Conservation (phyloP, 1,140 invertebrate genomes). For the Drosophila prosaltans region DNA sequence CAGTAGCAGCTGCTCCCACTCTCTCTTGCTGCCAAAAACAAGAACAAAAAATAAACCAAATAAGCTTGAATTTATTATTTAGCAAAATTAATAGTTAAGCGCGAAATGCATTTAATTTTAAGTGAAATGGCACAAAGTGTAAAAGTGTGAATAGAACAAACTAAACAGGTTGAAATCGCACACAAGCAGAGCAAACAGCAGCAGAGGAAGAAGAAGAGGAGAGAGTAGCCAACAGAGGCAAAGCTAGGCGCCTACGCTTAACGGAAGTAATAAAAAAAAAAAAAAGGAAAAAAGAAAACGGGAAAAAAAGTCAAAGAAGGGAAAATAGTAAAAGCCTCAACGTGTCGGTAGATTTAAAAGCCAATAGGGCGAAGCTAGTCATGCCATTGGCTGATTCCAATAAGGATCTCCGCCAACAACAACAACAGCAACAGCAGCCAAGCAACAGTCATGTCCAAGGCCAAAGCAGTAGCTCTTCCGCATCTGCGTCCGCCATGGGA, state of each 20-base stretch:
- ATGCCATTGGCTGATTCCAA: slow-evolving; percentile 82
- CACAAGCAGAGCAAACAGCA: slow-evolving; percentile 26
- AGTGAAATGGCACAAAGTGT: slow-evolving; percentile 22
- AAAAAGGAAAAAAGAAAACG: background rate
- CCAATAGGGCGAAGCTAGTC: slow-evolving; percentile 47
- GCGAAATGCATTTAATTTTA: slow-evolving; percentile 2
- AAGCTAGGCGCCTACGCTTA: slow-evolving; percentile 38
- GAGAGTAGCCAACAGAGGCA: slow-evolving; percentile 19
- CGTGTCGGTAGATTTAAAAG: slow-evolving; percentile 47
- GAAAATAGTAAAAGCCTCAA: slow-evolving; percentile 18
- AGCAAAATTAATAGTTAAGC: background rate
- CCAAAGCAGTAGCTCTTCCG: slow-evolving; percentile 19
- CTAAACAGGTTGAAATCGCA: background rate
- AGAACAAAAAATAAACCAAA: no score
- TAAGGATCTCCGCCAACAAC: slow-evolving; percentile 76
- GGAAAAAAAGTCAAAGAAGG: background rate
- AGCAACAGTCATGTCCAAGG: slow-evolving; percentile 36
- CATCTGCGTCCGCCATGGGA: slow-evolving; percentile 47
- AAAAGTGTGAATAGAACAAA: background rate
- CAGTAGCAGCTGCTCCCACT: no score
- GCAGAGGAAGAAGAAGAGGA: slow-evolving; percentile 17
- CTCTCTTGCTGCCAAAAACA: no score
- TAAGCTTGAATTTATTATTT: background rate
- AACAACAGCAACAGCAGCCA: slow-evolving; percentile 59
- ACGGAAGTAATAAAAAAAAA: slow-evolving; percentile 53